Conservation (phyloP, 1,140 invertebrate genomes). For the Aleiodes sp. region DNA sequence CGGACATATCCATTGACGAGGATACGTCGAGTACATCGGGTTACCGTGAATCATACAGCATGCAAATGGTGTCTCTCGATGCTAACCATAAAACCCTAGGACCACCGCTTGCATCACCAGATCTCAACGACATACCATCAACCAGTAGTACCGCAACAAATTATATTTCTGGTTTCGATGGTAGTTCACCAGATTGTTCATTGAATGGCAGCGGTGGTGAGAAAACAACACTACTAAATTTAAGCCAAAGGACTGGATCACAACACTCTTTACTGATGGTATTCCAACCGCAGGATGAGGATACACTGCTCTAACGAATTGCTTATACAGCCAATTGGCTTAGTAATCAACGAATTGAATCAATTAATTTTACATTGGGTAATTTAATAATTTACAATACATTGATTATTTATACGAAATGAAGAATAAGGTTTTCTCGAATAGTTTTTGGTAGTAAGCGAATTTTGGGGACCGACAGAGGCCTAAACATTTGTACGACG, state of each 20-base stretch:
- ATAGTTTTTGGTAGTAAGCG: slow-evolving; percentile 24
- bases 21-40: slow-evolving; percentile 84
- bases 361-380: slow-evolving; percentile 4
- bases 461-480: slow-evolving; percentile 33
- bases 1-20: slow-evolving; percentile 77
- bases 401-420: not conserved
- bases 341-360: not conserved
- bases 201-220: slow-evolving; percentile 71
- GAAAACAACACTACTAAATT: slow-evolving; percentile 68
- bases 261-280: slow-evolving; percentile 75
- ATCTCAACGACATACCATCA: slow-evolving; percentile 69
- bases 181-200: slow-evolving; percentile 72
- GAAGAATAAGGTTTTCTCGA: too few species aligned
- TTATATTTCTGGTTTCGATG: slow-evolving; percentile 68
- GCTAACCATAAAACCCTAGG: slow-evolving; percentile 58
- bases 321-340: not conserved
- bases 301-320: slow-evolving; percentile 73
- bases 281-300: slow-evolving; percentile 77
- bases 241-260: slow-evolving; percentile 67
- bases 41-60: slow-evolving; percentile 74
- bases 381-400: not conserved
- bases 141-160: slow-evolving; percentile 71
- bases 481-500: slow-evolving; percentile 39
- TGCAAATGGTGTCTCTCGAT: slow-evolving; percentile 66
- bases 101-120: slow-evolving; percentile 71